A percentile compares a stretch with the other conserved stretches of the same genome.
Conservation (phyloP, 1,140 invertebrate genomes). For the Drosophila littoralis region DNA sequence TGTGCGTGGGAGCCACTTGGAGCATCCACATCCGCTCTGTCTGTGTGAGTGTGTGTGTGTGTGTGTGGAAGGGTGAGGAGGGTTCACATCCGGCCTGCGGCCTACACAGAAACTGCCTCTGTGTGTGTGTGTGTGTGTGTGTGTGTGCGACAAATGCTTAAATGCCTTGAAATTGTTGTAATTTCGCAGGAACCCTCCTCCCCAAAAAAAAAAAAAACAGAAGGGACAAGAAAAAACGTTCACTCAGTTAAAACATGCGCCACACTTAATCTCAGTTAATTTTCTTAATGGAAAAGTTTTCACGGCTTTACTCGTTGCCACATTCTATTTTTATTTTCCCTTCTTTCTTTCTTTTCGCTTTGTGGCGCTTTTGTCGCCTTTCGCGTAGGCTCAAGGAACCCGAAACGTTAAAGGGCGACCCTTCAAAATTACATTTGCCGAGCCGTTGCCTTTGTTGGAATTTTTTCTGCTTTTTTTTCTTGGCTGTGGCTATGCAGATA, state of each 20-base stretch:
- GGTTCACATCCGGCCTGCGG: constrained; percentile 45
- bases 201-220: not conserved
- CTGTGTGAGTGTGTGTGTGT: constrained; percentile 42
- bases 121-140: constrained; percentile 41
- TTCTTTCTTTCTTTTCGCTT: constrained; percentile 4
- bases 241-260: constrained; percentile 52
- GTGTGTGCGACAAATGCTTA: constrained; percentile 74
- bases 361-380: constrained; percentile 41
- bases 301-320: constrained; percentile 42
- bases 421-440: constrained; percentile 61
- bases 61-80: constrained; percentile 19
- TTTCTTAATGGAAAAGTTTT: constrained; percentile 82
- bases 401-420: constrained; percentile 24
- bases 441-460: constrained; percentile 13
- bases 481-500: constrained; percentile 31
- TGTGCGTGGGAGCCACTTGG: constrained; percentile 38
- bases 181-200: constrained; percentile 42
- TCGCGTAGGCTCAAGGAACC: constrained; percentile 11
- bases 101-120: constrained; percentile 9
- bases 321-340: constrained; percentile 24
- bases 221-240: constrained; percentile 24
- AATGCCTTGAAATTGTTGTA: constrained; percentile 74
- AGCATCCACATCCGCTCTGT: constrained; percentile 44
- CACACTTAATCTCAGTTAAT: constrained; percentile 82
- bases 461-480: constrained; percentile 31